Base-by-base conservation (phyloP, 2,888 invertebrate genomes). In the Glomeris marginata region DNA sequence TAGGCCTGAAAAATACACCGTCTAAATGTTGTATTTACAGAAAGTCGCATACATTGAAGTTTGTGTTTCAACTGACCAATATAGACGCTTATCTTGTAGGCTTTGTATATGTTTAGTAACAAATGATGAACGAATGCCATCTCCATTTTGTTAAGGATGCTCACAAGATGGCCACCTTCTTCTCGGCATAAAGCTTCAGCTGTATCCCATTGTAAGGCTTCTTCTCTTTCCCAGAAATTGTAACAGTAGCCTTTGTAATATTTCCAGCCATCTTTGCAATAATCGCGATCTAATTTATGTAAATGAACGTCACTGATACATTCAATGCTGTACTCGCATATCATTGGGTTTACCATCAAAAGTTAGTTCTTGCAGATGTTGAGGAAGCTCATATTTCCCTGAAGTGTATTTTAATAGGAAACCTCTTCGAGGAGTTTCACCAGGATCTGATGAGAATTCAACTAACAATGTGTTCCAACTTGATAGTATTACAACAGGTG, bases 91-190 rank as follows among this genome's bases (percentile, higher is more conserved):
- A 58, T 56, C 16, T 54, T 44, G n/a, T 54, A 52, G 2, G 58
- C 50, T 21, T 56, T 56, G 60, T 59, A 60, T 6, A 54, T 48
- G 21, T 56, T 60, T 1, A 61, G 60, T 3, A 64, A 51, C 36
- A 62, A 54, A 41, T 58, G 58, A 52, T 64, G 63, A 6, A 64
- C 53, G 15, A 62, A 60, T 3, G 55, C 52, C 57, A 62, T 62
- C 52, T 64, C 64, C n/a, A 55, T 49, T 45, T 55, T 53, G 37
- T 60, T 59, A 37, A 58, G 49, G 15, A 64, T 61, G 53, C 59
- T 59, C n/a, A 63, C 62, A 22, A 64, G 54, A 55, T 63, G 61
- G 2, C 62, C 62, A 1, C 56, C 57, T 11, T 56, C 44, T 21
- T 33, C 40, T 10, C 47, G 48, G 47, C 62, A 63, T n/a, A 43